Base-by-base conservation (phyloP, 2,113 vertebrate genomes). In the Anolis carolinensis region DNA sequence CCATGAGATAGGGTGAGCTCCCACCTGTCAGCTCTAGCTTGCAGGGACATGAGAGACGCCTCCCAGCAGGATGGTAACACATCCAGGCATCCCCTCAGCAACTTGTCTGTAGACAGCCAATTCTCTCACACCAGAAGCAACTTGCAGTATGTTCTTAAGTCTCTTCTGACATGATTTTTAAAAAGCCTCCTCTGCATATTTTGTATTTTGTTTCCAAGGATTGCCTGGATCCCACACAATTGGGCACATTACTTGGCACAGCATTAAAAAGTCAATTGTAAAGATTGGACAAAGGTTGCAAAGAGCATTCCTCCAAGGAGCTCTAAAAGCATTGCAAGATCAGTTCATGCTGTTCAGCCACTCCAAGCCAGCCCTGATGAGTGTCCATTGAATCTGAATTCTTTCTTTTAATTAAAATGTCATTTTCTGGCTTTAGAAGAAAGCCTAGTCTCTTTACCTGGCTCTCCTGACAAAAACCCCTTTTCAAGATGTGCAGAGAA, bases 251-350 rank as follows among this genome's bases (percentile, higher is more conserved):
- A 36, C 55, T 90, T 94, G 93, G 93, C 91, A 55, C 73, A 21
- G 76, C 48, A 55, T 93, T 89, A 93, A 91, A 94, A 91, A 81
- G 80, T 86, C 79, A 90, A 90, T 90, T 94, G 91, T 93, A 70
- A 59, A 32, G 74, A 8, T 0, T 23, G 14, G 84, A 63, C 36
- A 10, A 8, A 20, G 59, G 75, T 36, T 18, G 39, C 3, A 9
- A 39, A 68, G 14, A n/a, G 2, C 1, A 3, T 39, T 50, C 32
- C 23, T 52, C 23, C 55, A 39, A n/a, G 32, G 36, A 87, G 63
- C 71, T 21, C 39, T 71, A 13, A 11, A 34, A 13, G 21, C 74
- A 23, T 23, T 27, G 5, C 30, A 7, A 48, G 2, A 39, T 34
- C n/a, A 21, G 72, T 39, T n/a, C 16, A 34, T 79, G 83, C 44